Evolutionary conservation across 2,113 vertebrate species (phyloP), one percentile per base, ranked within the genome.

Genomic region (Xiphias gladius): DNA sequence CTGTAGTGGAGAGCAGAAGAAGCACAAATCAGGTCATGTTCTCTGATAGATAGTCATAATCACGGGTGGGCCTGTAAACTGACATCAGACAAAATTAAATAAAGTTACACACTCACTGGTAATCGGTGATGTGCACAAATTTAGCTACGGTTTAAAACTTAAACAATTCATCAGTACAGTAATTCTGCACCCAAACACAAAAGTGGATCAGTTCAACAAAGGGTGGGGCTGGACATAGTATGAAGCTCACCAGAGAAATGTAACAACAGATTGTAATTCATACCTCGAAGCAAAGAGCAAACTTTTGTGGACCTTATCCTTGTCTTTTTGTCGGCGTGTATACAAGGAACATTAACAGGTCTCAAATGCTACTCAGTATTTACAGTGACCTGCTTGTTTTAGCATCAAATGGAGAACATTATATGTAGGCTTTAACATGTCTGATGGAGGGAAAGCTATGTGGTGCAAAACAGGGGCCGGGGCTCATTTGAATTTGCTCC

Each of bases 401-500:
- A 43, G 71, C 41, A 67, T 76, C 17, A 52, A 57, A 72, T 4
- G 8, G 41, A 52, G 57, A 58, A 61, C 26, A 39, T 68, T 72
- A 35, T 26, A 61, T 63, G 41, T 66, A 48, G 52, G 28, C 41
- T 68, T 80, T 69, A 57, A 65, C 86, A 72, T 75, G 68, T 62
- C 74, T 67, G 80, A 59, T 13, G 58, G 32, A 84, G 68, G 62
- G 43, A 65, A 57, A 66, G 52, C 26, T 19, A 46, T 71, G 24
- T 39, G 28, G 70, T 73, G 70, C 32, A 46, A 73, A 89, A 68
- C 26, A 78, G 59, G 57, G 55, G 84, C 48, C 58, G 8, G 20
- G 54, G 63, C 87, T 90, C 73, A 93, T 93, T 90, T 93, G 89
- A 93, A 92, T 93, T 76, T 84, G 82, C 84, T 88, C 71, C 83